phyloP scores from a whole-genome alignment of 92 coral and sea anemone genomes.

The Ricordea florida region DNA sequence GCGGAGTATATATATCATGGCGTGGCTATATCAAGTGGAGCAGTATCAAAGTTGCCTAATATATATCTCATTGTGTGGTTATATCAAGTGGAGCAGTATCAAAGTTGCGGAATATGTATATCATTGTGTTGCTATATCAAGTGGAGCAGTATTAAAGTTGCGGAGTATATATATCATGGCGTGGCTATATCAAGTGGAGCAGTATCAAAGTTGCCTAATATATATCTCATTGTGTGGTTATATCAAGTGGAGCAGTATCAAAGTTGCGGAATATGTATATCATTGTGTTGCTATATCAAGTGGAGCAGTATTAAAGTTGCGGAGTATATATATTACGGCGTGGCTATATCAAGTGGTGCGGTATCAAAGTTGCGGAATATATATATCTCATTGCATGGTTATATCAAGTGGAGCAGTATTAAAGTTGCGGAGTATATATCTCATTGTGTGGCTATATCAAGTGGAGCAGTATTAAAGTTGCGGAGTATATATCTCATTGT shows the following conservation, averaged over 20 bases:
- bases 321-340: neutral
- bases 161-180: neutral
- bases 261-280: neutral
- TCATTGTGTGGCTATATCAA: neutral
- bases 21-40: neutral
- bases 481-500: neutral
- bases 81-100: neutral
- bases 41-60: neutral
- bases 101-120: neutral
- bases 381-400: neutral
- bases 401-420: neutral
- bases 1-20: neutral
- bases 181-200: neutral
- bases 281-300: neutral
- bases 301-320: neutral
- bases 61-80: no score
- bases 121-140: neutral
- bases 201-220: neutral
- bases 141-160: no score
- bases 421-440: neutral
- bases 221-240: neutral
- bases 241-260: neutral
- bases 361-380: neutral
- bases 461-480: neutral
- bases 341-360: neutral